These are phyloP conservation scores for Plagodis dolabraria DNA, from an alignment of 2,888 invertebrate species.

Conservation along the genomic window DNA sequence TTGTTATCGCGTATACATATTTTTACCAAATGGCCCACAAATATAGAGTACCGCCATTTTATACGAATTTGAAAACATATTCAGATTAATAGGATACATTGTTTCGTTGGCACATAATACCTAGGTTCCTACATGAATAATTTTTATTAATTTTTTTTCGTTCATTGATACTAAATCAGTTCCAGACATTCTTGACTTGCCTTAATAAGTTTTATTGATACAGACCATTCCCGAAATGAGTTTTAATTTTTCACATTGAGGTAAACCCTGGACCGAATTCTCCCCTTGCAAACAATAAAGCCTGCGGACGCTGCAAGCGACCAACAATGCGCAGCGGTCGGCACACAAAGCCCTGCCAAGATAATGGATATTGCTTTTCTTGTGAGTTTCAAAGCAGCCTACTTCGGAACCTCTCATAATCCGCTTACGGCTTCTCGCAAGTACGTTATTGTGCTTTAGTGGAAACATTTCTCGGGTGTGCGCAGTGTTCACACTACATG, in stretches of 20 bases:
- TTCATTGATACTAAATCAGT: no score
- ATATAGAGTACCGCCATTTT: no score
- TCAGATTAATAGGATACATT: no score
- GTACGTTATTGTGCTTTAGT: constrained; percentile 76
- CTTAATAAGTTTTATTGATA: no score
- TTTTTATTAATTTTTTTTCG: background rate
- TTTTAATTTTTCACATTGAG: constrained; percentile 44
- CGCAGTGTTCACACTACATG: constrained; percentile 39
- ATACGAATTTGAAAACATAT: no score
- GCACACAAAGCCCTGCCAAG: constrained; percentile 74
- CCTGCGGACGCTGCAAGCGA: constrained; percentile 56
- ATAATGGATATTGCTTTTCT: constrained; percentile 84
- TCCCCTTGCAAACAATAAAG: constrained; percentile 60
- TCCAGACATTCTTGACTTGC: no score
- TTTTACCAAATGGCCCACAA: no score
- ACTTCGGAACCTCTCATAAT: constrained; percentile 81
- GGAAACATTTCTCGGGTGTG: constrained; percentile 68
- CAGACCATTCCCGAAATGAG: constrained; percentile 22
- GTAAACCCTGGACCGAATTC: constrained; percentile 47
- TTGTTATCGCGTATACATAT: no score
- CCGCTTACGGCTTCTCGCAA: constrained; percentile 76
- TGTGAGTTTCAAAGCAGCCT: constrained; percentile 82
- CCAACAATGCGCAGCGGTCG: constrained; percentile 68
- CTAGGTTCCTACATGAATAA: no score
- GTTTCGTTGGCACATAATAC: no score